A percentile compares a stretch with the other conserved stretches of the same genome.
Conservation (phyloP, 2,888 invertebrate species). For the Scaptomyza flava region DNA sequence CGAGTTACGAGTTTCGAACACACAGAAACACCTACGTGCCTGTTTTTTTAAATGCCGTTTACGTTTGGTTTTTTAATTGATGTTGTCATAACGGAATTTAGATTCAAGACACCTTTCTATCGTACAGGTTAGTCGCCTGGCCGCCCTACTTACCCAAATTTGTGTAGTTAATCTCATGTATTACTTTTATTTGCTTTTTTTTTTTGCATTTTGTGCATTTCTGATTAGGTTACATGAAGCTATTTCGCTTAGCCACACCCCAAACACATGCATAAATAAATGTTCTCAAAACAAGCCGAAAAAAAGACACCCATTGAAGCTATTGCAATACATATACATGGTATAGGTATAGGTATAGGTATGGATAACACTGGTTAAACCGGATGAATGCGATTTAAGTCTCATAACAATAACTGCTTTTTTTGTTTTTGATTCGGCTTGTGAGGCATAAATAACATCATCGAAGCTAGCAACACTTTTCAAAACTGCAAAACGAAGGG, state of each 20-base stretch:
- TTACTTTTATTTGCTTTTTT: slow-evolving; percentile 1
- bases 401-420: slow-evolving; percentile 66
- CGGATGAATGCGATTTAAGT: slow-evolving; percentile 64
- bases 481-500: slow-evolving; percentile 12
- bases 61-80: slow-evolving; percentile 13
- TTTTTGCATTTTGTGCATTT: slow-evolving; percentile 10
- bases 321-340: neutral
- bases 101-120: slow-evolving; percentile 40
- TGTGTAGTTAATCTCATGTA: slow-evolving; percentile 14
- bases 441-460: slow-evolving; percentile 61
- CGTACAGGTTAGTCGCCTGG: slow-evolving; percentile 7
- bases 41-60: slow-evolving; percentile 31
- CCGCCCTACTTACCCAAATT: slow-evolving; percentile 29
- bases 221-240: neutral
- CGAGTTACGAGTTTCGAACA: slow-evolving; percentile 12
- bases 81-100: slow-evolving; percentile 60
- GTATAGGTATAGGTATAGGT: neutral
- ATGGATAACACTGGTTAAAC: slow-evolving; percentile 58
- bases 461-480: slow-evolving; percentile 45
- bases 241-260: neutral
- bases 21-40: slow-evolving; percentile 44
- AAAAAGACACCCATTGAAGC: slow-evolving; percentile 7
- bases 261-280: neutral
- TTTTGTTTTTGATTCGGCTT: slow-evolving; percentile 35
- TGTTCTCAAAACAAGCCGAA: slow-evolving; percentile 1